These are phyloP conservation scores for Oreotrochilus melanogaster DNA, from an alignment of 2,113 vertebrate genomes.

Conservation along the genomic window DNA sequence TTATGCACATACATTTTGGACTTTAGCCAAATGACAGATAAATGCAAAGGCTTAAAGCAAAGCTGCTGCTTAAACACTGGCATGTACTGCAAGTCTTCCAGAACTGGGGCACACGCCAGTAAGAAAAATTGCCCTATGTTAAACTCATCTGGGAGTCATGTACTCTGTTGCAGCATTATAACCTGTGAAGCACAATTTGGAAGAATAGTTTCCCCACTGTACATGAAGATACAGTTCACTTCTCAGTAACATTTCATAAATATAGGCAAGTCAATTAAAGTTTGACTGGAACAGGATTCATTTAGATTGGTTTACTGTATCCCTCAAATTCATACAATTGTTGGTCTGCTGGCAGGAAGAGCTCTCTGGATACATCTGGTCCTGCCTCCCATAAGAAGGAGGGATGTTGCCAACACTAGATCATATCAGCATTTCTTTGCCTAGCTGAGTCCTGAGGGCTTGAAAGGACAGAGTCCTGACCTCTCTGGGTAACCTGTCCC, in stretches of 20 bases:
- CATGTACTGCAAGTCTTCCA: not conserved
- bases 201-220: not conserved
- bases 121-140: not conserved
- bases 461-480: not conserved
- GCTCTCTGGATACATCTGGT: not conserved
- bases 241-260: constrained; percentile 9
- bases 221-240: not conserved
- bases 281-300: not conserved
- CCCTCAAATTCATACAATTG: not conserved
- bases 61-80: not conserved
- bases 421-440: not conserved
- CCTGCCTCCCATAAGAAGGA: not conserved
- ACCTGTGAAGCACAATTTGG: fast-evolving
- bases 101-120: not conserved
- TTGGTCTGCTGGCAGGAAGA: not conserved
- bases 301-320: not conserved
- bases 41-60: not conserved
- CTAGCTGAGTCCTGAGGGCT: not conserved
- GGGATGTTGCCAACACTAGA: not conserved
- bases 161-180: not conserved
- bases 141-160: not conserved
- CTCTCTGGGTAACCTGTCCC: not conserved
- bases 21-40: not conserved
- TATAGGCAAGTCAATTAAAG: not conserved
- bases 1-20: not conserved